A percentile compares a stretch with the other conserved stretches of the same genome.
phyloP scores from a whole-genome alignment of 2,113 vertebrate genomes.

The Gavia stellata region DNA sequence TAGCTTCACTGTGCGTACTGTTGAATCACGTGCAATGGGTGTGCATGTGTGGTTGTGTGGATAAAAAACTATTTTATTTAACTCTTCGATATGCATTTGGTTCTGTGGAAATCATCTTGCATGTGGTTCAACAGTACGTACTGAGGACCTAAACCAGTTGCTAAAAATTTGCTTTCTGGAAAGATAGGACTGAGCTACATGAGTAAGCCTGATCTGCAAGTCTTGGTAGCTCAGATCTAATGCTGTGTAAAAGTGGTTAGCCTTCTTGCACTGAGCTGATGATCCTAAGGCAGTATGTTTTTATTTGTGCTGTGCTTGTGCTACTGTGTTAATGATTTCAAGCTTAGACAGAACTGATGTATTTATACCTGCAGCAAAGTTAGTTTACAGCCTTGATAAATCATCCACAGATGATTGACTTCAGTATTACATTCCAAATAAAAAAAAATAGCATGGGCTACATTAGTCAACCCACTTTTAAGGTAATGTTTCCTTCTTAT shows the following conservation, averaged over 20 bases:
- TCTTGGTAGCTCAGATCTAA: not conserved
- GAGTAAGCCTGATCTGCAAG: not conserved
- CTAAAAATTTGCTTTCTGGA: not conserved
- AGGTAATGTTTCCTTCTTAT: not conserved
- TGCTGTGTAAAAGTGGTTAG: not conserved
- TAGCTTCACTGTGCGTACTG: not conserved
- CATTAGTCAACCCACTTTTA: not conserved
- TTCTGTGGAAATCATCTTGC: not conserved
- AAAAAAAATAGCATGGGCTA: not conserved
- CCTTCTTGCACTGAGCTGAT: not conserved
- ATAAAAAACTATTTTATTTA: not conserved
- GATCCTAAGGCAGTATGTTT: not conserved
- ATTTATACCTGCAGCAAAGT: not conserved
- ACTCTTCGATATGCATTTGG: accelerated
- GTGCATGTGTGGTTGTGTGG: accelerated
- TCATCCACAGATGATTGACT: not conserved
- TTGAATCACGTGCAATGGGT: not conserved
- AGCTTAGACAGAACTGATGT: not conserved
- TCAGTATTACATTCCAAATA: not conserved
- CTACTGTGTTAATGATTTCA: not conserved
- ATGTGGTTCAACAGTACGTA: accelerated
- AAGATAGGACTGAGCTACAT: not conserved
- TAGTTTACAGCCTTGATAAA: not conserved
- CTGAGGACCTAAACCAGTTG: not conserved
- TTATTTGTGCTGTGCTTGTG: not conserved